These are phyloP conservation scores for Clarias laeviceps DNA, from an alignment of 2,797 vertebrate species.

Conservation along the genomic window DNA sequence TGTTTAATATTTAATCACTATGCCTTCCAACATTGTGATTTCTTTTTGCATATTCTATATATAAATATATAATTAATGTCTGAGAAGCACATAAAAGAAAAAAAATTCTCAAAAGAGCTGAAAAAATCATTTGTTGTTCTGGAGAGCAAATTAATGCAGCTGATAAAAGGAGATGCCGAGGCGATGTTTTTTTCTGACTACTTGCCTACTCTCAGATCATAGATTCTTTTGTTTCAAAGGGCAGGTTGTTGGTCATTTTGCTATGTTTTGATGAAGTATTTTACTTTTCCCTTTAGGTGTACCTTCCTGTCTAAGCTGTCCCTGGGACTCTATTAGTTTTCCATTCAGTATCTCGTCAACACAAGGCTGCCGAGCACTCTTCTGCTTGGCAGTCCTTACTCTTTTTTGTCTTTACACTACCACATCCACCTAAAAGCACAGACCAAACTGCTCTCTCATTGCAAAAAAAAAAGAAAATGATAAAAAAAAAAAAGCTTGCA, in stretches of 20 bases:
- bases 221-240: slow-evolving; percentile 67
- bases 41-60: slow-evolving; percentile 81
- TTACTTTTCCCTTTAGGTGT: slow-evolving; percentile 60
- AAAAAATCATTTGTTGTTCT: slow-evolving; percentile 76
- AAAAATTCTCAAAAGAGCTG: slow-evolving; percentile 69
- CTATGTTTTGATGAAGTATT: slow-evolving; percentile 60
- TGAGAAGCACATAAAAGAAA: slow-evolving; percentile 77
- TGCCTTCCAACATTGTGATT: slow-evolving; percentile 75
- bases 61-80: slow-evolving; percentile 83
- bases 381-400: neutral
- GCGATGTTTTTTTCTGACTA: slow-evolving; percentile 60
- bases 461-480: neutral
- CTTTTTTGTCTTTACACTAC: neutral
- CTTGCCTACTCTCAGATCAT: slow-evolving; percentile 57
- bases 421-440: neutral
- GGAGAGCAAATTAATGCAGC: slow-evolving; percentile 73
- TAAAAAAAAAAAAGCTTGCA: neutral
- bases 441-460: slow-evolving; percentile 3
- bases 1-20: slow-evolving; percentile 85
- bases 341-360: slow-evolving; percentile 42
- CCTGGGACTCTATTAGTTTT: slow-evolving; percentile 44
- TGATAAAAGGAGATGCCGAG: slow-evolving; percentile 72
- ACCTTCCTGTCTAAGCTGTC: slow-evolving; percentile 38
- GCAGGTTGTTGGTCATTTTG: slow-evolving; percentile 68
- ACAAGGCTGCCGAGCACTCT: slow-evolving; percentile 30